Conservation (phyloP, 2,888 invertebrate species). For the Andrena chrysosceles region DNA sequence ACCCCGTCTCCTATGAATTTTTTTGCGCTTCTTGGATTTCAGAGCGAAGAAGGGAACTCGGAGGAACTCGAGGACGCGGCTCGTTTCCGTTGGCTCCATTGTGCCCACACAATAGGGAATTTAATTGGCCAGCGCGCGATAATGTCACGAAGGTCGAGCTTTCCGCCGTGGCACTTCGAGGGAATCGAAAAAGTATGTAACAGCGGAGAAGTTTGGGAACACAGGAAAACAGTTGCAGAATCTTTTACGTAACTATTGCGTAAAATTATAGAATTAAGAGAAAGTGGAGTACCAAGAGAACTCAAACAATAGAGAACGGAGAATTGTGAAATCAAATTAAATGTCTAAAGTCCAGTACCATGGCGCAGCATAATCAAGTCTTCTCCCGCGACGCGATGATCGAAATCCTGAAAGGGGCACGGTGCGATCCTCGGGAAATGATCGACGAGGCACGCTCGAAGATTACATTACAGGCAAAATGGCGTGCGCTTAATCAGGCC, state of each 20-base stretch:
- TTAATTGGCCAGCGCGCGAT: constrained; percentile 20
- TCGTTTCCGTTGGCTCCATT: neutral
- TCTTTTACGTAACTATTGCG: too few species aligned
- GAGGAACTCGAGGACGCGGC: neutral
- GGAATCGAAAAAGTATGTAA: neutral
- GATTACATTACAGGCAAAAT: constrained; percentile 80
- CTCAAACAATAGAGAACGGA: too few species aligned
- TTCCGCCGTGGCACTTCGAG: neutral
- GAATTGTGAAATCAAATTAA: too few species aligned
- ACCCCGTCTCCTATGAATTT: neutral
- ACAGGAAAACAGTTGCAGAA: neutral
- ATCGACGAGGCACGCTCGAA: constrained; percentile 71
- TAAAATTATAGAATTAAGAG: too few species aligned
- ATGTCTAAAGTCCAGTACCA: too few species aligned
- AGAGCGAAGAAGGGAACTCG: neutral
- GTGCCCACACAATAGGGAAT: constrained; percentile 25
- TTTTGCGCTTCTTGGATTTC: neutral
- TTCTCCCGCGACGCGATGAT: constrained; percentile 46
- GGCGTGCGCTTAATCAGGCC: constrained; percentile 80
- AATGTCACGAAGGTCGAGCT: neutral
- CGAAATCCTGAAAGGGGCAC: constrained; percentile 21
- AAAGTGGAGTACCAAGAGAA: too few species aligned
- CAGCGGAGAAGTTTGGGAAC: neutral
- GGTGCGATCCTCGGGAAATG: constrained; percentile 57
- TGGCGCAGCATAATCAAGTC: neutral